Base-by-base conservation (phyloP, 1,140 invertebrate genomes). In the Drosophila kepulauana region DNA sequence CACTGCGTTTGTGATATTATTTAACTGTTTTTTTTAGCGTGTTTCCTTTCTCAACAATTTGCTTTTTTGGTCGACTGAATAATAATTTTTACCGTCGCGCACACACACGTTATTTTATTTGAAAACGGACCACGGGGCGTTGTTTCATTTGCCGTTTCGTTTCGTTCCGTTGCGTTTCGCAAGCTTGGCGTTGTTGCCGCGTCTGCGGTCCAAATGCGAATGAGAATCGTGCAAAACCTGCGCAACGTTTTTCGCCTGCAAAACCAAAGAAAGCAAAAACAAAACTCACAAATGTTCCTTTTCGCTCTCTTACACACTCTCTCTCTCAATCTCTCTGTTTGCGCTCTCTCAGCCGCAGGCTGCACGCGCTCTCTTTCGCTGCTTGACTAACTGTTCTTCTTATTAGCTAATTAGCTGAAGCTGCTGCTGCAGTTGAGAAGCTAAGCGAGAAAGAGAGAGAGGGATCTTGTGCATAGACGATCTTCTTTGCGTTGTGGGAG, bases 131-230 rank as follows among this genome's bases (percentile, higher is more conserved):
- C 56, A 73, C 84, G 75, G 84, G 85, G 84, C 85, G 84, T 87
- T 84, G 84, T 84, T 87, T 88, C 84, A 88, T 89, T 88, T 87
- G 88, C 85, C 73, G 82, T 77, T 66, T 51, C 73, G 80, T 82
- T 79, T 52, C 77, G 78, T 69, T 43, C 54, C 76, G 73, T 79
- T 64, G 30, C 30, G 30, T 33, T 33, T 57, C 73, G 77, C 68
- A 78, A 75, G 58, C 63, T 82, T 88, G 73, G 67, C 75, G 79
- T 79, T 77, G 78, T 77, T 79, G 63, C 78, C 78, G 78, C 75
- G 46, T 41, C 75, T 75, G 75, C 75, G 71, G 74, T 78, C 62
- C 66, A 52, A 69, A 61, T 75, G 76, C 72, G 78, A 81, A 81
- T 78, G 70, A 25, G 20, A 85, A 64, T 62, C 51, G 70, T 64